Conservation (phyloP, 2,888 invertebrate genomes). For the Cactoblastis cactorum region DNA sequence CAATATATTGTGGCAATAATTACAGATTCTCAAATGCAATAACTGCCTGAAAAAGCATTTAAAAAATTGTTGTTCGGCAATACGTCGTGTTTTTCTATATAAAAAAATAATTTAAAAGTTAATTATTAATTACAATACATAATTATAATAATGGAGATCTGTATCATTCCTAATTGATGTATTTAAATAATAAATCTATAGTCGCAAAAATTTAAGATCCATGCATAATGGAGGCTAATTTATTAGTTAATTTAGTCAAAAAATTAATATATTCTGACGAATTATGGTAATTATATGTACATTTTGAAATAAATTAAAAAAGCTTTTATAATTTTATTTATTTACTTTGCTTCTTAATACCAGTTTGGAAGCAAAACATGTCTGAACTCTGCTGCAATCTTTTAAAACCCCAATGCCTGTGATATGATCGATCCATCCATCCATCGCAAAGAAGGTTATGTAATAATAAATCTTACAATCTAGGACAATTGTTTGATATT, state of each 20-base stretch:
- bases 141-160: no score
- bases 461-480: no score
- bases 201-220: background rate
- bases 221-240: constrained; percentile 8
- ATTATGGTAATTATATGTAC: constrained; percentile 44
- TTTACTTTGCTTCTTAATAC: no score
- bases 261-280: constrained; percentile 12
- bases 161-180: background rate
- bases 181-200: background rate
- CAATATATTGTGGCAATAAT: background rate
- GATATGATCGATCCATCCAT: no score
- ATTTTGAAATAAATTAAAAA: constrained; percentile 46
- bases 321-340: constrained; percentile 11
- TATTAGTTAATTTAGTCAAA: constrained; percentile 18
- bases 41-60: background rate
- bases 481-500: no score
- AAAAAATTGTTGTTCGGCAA: background rate
- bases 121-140: no score
- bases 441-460: no score
- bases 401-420: no score
- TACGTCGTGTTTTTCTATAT: no score
- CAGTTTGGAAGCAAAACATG: no score
- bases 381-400: no score
- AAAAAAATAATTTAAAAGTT: background rate
- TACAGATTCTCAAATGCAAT: background rate